Percentiles rank a stretch among this genome's conserved stretches.
These are phyloP conservation scores for Cyrtodaria siliqua DNA, from an alignment of 2,888 invertebrate genomes.

Conservation along the genomic window DNA sequence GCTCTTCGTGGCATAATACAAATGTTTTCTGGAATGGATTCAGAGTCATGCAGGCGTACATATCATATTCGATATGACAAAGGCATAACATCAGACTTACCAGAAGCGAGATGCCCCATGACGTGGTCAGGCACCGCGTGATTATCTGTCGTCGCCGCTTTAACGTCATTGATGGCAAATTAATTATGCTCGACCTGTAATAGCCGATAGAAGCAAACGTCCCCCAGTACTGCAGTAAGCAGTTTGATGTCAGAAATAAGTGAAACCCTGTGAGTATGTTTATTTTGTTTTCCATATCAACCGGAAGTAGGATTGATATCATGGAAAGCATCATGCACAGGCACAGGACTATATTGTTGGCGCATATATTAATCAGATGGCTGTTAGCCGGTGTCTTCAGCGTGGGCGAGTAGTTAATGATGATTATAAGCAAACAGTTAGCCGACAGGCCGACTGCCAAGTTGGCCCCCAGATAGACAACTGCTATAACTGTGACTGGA, in stretches of 20 bases:
- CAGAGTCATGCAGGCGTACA: slow-evolving; percentile 64
- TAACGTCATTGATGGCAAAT: slow-evolving; percentile 73
- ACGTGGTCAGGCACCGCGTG: slow-evolving; percentile 73
- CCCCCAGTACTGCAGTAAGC: slow-evolving; percentile 80
- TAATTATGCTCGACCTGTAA: slow-evolving; percentile 78
- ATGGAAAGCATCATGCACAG: slow-evolving; percentile 75
- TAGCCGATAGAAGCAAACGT: slow-evolving; percentile 82
- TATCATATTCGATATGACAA: slow-evolving; percentile 65
- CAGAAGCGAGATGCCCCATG: slow-evolving; percentile 76
- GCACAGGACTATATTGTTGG: slow-evolving; percentile 77
- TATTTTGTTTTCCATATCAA: slow-evolving; percentile 35
- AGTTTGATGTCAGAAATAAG: slow-evolving; percentile 76
- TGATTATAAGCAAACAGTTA: slow-evolving; percentile 74
- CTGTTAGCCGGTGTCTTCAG: slow-evolving; percentile 82
- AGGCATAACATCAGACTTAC: slow-evolving; percentile 74
- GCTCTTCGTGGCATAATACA: slow-evolving; percentile 26
- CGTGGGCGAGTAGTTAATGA: slow-evolving; percentile 80
- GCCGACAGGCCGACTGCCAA: slow-evolving; percentile 33
- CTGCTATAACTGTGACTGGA: slow-evolving; percentile 29
- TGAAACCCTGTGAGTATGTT: slow-evolving; percentile 74
- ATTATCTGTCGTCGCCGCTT: slow-evolving; percentile 75
- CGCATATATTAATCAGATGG: slow-evolving; percentile 82
- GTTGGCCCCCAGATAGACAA: slow-evolving; percentile 37
- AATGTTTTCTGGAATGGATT: slow-evolving; percentile 71
- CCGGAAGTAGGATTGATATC: slow-evolving; percentile 63